Evolutionary conservation across 92 coral and sea anemone genomes (phyloP).

Genomic region (Zoanthus solanderi): DNA sequence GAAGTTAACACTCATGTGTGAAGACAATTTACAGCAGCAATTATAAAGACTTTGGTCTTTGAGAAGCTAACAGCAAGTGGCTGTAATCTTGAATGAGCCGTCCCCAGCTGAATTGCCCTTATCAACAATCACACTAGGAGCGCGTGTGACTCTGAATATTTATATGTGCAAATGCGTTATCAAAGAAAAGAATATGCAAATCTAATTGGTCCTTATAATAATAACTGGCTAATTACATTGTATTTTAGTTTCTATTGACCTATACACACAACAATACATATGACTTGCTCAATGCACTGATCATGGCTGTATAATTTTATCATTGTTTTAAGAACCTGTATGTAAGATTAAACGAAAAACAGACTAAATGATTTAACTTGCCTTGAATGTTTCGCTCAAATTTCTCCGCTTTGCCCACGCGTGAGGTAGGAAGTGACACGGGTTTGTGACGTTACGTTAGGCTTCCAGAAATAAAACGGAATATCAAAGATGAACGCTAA

Average conservation of each 20-base stretch:
- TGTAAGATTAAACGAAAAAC: conserved; percentile 38
- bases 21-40: conserved; percentile 55
- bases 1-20: conserved; percentile 85
- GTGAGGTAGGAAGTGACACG: conserved; percentile 38
- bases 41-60: conserved; percentile 76
- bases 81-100: conserved; percentile 78
- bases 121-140: conserved; percentile 84
- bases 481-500: conserved; percentile 42
- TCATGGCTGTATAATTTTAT: conserved; percentile 86
- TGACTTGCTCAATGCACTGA: conserved; percentile 77
- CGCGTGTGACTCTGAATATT: conserved; percentile 92
- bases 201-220: conserved; percentile 99
- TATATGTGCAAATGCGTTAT: conserved; percentile 74
- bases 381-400: conserved; percentile 22
- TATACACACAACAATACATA: conserved; percentile 86
- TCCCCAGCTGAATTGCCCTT: conserved; percentile 76
- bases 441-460: conserved; percentile 39
- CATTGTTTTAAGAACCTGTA: conserved; percentile 76
- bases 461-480: conserved; percentile 36
- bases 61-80: conserved; percentile 73
- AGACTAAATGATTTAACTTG: conserved; percentile 20
- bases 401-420: conserved; percentile 42
- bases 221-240: conserved; percentile 99
- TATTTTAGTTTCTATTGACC: conserved; percentile 86
- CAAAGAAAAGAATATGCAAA: conserved; percentile 88